These are phyloP conservation scores for Heterodera filipjevi DNA, from an alignment of 2,888 invertebrate genomes.

Conservation along the genomic window DNA sequence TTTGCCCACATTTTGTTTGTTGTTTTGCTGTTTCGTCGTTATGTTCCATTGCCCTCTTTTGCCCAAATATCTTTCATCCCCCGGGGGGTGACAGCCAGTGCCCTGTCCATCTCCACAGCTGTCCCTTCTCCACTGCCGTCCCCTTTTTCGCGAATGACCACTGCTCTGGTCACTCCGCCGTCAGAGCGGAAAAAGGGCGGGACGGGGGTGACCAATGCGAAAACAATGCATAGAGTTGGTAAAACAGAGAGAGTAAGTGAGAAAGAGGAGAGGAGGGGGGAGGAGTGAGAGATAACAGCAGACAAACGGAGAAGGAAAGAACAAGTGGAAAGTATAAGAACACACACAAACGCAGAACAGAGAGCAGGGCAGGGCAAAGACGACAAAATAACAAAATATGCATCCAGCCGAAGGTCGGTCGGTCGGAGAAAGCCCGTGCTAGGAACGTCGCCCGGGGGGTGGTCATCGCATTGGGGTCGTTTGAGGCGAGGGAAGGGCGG, in stretches of 20 bases:
- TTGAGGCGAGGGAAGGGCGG: not conserved
- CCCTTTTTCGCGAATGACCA: slow-evolving; percentile 27
- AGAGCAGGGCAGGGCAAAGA: not conserved
- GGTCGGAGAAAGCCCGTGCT: slow-evolving; percentile 14
- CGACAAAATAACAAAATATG: slow-evolving; percentile 19
- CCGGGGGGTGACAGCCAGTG: slow-evolving; percentile 30
- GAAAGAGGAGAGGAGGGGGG: not conserved
- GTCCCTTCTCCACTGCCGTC: not conserved
- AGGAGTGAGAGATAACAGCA: not conserved
- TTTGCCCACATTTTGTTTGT: slow-evolving; percentile 12
- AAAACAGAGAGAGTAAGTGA: not conserved
- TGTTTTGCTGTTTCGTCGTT: slow-evolving; percentile 21
- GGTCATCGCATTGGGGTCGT: slow-evolving; percentile 10
- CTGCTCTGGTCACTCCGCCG: slow-evolving; percentile 17
- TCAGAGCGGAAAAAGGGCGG: slow-evolving; percentile 11
- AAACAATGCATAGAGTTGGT: slow-evolving; percentile 10
- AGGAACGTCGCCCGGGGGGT: slow-evolving; percentile 7
- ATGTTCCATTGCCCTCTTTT: slow-evolving; percentile 13
- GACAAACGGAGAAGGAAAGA: not conserved
- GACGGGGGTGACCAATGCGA: slow-evolving; percentile 13
- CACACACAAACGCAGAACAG: not conserved
- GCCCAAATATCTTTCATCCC: slow-evolving; percentile 18
- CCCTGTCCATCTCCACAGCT: slow-evolving; percentile 20
- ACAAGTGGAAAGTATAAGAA: not conserved
- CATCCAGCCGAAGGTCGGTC: slow-evolving; percentile 16